Conservation (phyloP, 2,113 vertebrate genomes). For the Antigone vipio region DNA sequence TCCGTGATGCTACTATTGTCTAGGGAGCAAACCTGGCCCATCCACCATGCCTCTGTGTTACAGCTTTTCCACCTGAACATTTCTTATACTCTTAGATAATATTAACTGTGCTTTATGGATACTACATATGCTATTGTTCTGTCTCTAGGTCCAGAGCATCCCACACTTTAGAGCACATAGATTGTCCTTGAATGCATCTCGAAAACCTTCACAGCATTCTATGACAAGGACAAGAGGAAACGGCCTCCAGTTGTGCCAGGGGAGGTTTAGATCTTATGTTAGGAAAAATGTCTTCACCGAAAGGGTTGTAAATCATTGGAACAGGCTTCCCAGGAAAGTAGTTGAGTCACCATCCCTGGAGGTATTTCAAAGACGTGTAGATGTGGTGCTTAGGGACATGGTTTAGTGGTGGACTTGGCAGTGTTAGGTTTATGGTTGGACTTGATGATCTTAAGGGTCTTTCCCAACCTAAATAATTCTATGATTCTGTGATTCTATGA, state of each 20-base stretch:
- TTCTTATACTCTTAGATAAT: neutral
- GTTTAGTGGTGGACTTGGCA: too few species aligned
- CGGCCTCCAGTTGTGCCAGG: neutral
- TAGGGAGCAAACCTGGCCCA: neutral
- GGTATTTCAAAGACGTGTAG: neutral
- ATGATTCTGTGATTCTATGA: neutral
- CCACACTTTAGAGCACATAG: neutral
- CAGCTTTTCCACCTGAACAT: neutral
- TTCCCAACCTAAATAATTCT: neutral
- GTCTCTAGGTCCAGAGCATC: neutral
- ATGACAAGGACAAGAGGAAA: neutral
- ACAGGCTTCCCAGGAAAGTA: neutral
- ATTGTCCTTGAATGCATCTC: neutral
- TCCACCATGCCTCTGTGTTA: neutral
- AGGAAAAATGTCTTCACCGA: neutral
- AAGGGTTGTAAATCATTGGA: neutral
- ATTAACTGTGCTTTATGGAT: neutral
- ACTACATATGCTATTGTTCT: neutral
- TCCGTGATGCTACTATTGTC: rapidly evolving
- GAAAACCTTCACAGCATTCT: neutral
- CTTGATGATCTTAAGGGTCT: too few species aligned
- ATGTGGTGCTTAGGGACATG: too few species aligned
- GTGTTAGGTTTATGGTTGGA: too few species aligned
- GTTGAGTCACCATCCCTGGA: neutral
- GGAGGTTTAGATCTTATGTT: neutral